Percentiles rank a stretch among this genome's conserved stretches.
phyloP scores from a whole-genome alignment of 2,888 invertebrate genomes.

The Ommatoiulus sabulosus region DNA sequence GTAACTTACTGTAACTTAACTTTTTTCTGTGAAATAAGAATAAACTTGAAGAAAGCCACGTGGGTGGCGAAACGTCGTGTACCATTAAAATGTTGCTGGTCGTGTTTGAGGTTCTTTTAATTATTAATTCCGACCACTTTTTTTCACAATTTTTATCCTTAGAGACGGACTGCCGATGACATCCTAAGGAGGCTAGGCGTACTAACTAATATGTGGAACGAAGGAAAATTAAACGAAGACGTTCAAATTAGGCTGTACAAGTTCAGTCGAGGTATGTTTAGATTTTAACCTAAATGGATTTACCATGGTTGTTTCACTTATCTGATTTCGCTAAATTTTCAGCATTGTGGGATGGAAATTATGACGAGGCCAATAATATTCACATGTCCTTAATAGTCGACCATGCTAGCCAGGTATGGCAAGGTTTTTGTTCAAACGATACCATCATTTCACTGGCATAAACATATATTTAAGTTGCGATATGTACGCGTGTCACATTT shows the following conservation, averaged over 20 bases:
- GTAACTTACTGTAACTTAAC: background rate
- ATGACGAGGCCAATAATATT: slow-evolving; percentile 53
- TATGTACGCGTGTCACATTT: background rate
- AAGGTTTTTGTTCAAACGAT: too few species aligned
- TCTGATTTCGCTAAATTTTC: background rate
- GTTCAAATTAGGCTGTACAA: slow-evolving; percentile 51
- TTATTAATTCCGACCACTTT: background rate
- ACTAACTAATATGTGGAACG: slow-evolving; percentile 41
- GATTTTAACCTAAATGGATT: background rate
- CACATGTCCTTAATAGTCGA: slow-evolving; percentile 55
- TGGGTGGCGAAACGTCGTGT: too few species aligned
- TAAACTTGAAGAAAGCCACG: too few species aligned
- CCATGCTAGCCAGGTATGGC: slow-evolving; percentile 46
- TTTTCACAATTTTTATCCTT: background rate
- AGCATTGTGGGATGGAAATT: slow-evolving; percentile 53
- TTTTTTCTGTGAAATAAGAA: background rate
- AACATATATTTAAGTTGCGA: background rate
- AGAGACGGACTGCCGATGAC: slow-evolving; percentile 13
- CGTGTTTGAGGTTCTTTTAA: too few species aligned
- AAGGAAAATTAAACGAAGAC: slow-evolving; percentile 45
- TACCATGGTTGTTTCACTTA: background rate
- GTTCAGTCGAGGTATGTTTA: slow-evolving; percentile 32
- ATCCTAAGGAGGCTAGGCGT: background rate
- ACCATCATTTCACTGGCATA: background rate
- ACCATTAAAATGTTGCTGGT: too few species aligned